These are phyloP conservation scores for Drosophila athabasca DNA, from an alignment of 1,140 invertebrate genomes.

Conservation along the genomic window DNA sequence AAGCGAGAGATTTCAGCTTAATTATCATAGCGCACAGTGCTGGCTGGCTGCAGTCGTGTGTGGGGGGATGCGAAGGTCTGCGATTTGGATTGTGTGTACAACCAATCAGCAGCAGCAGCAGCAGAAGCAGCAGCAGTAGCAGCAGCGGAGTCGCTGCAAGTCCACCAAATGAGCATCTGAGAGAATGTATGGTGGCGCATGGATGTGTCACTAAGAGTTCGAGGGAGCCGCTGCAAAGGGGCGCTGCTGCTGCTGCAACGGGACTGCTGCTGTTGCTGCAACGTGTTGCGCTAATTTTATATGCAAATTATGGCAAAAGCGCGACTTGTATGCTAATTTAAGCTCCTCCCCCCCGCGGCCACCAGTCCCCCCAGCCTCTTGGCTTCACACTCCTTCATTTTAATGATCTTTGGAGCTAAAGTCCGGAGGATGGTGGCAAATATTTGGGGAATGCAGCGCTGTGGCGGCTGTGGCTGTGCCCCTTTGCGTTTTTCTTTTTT, in stretches of 20 bases:
- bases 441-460: conserved; percentile 69
- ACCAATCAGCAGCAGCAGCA: conserved; percentile 61
- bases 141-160: conserved; percentile 57
- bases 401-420: conserved; percentile 60
- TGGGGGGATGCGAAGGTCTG: background rate
- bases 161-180: conserved; percentile 61
- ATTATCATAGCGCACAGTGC: conserved; percentile 71
- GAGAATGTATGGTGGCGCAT: conserved; percentile 20
- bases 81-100: conserved; percentile 64
- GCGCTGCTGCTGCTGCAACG: background rate
- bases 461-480: conserved; percentile 13
- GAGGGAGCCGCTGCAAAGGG: background rate
- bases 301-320: conserved; percentile 81
- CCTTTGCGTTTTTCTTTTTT: conserved; percentile 43
- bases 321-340: conserved; percentile 80
- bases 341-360: conserved; percentile 11
- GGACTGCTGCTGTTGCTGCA: conserved; percentile 28
- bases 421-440: conserved; percentile 46
- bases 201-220: conserved; percentile 27
- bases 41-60: background rate
- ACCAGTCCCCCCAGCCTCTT: background rate
- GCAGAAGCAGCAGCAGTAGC: conserved; percentile 49
- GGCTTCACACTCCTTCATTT: conserved; percentile 52
- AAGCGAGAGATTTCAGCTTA: conserved; percentile 56
- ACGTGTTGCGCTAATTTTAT: conserved; percentile 81